phyloP scores from a whole-genome alignment of 2,113 vertebrate species.

The Taxidea taxus region DNA sequence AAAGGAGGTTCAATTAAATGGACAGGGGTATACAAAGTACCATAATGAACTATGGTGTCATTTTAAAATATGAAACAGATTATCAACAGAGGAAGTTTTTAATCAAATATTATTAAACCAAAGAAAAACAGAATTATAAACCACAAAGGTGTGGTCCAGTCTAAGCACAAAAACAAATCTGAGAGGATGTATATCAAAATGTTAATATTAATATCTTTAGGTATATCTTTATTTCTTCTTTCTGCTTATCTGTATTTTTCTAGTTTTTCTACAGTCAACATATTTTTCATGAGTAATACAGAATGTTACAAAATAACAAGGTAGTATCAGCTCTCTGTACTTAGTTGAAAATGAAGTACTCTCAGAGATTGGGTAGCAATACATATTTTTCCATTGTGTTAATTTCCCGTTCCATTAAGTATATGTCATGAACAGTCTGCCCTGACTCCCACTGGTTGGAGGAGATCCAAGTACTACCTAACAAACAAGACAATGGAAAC shows the following conservation, averaged over 20 bases:
- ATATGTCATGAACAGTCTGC: slow-evolving; percentile 11
- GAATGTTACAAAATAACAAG: slow-evolving; percentile 40
- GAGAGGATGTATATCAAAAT: neutral
- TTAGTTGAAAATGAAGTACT: slow-evolving; percentile 55
- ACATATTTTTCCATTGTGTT: slow-evolving; percentile 41
- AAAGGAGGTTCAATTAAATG: neutral
- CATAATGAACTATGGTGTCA: neutral
- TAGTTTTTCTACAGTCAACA: slow-evolving; percentile 55
- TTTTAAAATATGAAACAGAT: neutral
- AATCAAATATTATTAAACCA: neutral
- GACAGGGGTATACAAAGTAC: neutral
- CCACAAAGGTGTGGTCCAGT: neutral
- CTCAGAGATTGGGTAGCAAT: slow-evolving; percentile 26
- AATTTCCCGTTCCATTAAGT: slow-evolving; percentile 67
- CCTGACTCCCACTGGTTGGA: neutral
- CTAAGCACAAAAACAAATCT: slow-evolving; percentile 29
- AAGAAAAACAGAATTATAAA: slow-evolving; percentile 22
- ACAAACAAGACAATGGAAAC: neutral
- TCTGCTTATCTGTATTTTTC: slow-evolving; percentile 57
- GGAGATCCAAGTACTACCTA: neutral
- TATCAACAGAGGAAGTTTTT: neutral
- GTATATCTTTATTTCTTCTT: slow-evolving; percentile 54
- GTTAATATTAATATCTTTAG: slow-evolving; percentile 17
- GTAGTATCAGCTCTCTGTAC: slow-evolving; percentile 22
- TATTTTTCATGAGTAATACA: slow-evolving; percentile 36